Percentiles rank a stretch among this genome's conserved stretches.
phyloP scores from a whole-genome alignment of 1,140 invertebrate species.

The Pinna nobilis region DNA sequence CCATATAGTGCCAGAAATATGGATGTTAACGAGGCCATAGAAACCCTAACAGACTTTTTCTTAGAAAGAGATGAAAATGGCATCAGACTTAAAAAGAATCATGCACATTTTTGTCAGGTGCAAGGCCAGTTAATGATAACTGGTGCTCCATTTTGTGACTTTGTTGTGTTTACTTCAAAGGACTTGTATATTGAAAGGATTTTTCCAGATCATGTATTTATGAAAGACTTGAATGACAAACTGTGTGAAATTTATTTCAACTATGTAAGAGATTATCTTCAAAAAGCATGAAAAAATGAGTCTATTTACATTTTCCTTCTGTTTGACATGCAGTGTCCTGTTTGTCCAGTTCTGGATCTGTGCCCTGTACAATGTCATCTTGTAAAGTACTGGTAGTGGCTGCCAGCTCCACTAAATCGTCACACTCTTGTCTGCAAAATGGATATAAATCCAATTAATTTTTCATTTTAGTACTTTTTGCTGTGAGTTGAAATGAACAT shows the following conservation, averaged over 20 bases:
- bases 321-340: too few species aligned
- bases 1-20: constrained; percentile 13
- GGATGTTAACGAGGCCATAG: constrained; percentile 1
- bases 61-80: neutral
- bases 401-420: too few species aligned
- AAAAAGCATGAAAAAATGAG: neutral
- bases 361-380: too few species aligned
- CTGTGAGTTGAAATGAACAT: too few species aligned
- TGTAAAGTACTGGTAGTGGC: too few species aligned
- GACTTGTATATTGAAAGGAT: constrained; percentile 28
- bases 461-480: neutral
- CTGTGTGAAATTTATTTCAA: constrained; percentile 9
- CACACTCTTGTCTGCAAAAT: too few species aligned
- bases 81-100: neutral
- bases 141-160: constrained; percentile 37
- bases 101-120: constrained; percentile 30
- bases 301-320: too few species aligned
- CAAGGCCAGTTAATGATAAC: constrained; percentile 37
- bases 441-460: too few species aligned
- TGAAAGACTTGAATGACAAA: neutral
- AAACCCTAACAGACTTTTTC: neutral
- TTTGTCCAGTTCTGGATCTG: too few species aligned
- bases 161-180: constrained; percentile 32
- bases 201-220: constrained; percentile 4
- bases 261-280: neutral